These are phyloP conservation scores for Forpus xanthops DNA, from an alignment of 2,797 vertebrate genomes.

Conservation along the genomic window DNA sequence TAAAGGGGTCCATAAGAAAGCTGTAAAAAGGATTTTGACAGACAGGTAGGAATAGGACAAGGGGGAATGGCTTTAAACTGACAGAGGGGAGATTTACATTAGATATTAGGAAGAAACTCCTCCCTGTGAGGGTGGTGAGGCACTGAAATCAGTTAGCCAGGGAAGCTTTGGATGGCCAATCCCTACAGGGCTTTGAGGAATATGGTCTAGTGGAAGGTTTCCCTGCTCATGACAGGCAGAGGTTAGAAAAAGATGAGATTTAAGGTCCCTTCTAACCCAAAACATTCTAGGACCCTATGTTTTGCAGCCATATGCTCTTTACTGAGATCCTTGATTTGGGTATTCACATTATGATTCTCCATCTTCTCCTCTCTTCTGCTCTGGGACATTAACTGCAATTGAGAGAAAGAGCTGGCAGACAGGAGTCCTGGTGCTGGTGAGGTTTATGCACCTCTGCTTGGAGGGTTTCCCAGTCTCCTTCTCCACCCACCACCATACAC, in stretches of 20 bases:
- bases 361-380: not conserved
- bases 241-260: not conserved
- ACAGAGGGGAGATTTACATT: not conserved
- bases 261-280: not conserved
- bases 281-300: not conserved
- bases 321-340: not conserved
- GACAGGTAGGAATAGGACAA: not conserved
- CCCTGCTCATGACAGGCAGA: not conserved
- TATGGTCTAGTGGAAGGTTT: not conserved
- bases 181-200: not conserved
- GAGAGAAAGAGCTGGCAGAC: not conserved
- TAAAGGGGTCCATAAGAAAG: not conserved
- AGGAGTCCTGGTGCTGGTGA: accelerated
- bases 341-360: not conserved
- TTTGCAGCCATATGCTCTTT: not conserved
- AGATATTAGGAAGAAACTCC: not conserved
- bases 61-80: not conserved
- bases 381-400: accelerated
- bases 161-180: not conserved
- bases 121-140: not conserved
- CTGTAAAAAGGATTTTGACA: not conserved
- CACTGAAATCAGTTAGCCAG: not conserved
- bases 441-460: not conserved
- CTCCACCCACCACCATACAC: accelerated
- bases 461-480: accelerated